A percentile compares a stretch with the other conserved stretches of the same genome.
Conservation (phyloP, 1,140 invertebrate genomes). For the Frieseomelitta varia region DNA sequence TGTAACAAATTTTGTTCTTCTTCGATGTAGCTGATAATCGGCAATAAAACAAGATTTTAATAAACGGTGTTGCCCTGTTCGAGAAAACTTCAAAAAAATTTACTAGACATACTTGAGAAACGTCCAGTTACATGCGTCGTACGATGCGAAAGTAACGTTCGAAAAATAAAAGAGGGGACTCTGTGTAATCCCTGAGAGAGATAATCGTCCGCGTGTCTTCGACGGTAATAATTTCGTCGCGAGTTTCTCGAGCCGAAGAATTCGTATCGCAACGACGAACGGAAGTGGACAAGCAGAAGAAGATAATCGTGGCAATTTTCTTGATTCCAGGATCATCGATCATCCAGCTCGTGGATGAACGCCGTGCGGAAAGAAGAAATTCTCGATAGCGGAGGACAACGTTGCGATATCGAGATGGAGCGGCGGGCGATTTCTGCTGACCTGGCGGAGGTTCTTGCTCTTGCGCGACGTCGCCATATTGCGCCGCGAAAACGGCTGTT, state of each 20-base stretch:
- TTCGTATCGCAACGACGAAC: neutral
- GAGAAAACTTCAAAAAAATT: no score
- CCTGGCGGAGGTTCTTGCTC: neutral
- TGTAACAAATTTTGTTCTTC: no score
- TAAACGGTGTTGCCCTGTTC: no score
- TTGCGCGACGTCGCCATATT: conserved; percentile 16
- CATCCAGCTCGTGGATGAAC: neutral
- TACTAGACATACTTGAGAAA: neutral
- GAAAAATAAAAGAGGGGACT: neutral
- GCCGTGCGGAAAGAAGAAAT: neutral
- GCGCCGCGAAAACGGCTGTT: conserved; percentile 45
- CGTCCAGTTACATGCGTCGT: no score
- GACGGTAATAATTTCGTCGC: neutral
- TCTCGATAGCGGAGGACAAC: neutral
- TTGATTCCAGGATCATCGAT: conserved; percentile 20
- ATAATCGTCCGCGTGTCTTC: neutral
- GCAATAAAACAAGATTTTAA: no score
- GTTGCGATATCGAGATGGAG: neutral
- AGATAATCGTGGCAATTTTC: conserved; percentile 13
- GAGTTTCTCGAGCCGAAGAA: neutral
- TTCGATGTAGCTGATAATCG: no score
- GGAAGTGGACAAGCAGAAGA: neutral
- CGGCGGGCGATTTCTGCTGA: neutral
- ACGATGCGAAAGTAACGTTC: no score
- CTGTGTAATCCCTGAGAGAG: no score